These are phyloP conservation scores for Drosophila infuscata DNA, from an alignment of 2,888 invertebrate genomes.

Conservation along the genomic window DNA sequence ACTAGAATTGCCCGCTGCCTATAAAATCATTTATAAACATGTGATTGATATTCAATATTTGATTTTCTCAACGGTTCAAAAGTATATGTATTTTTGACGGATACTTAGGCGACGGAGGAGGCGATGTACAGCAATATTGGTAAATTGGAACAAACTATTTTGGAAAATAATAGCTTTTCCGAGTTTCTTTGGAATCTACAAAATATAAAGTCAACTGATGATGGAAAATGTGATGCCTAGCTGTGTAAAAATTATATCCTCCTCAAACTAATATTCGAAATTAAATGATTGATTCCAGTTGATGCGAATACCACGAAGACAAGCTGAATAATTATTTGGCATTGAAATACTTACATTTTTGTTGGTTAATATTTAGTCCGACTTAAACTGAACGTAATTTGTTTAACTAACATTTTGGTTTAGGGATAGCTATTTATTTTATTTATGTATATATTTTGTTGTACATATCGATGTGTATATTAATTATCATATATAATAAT, in stretches of 20 bases:
- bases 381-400: too few species aligned
- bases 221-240: not conserved
- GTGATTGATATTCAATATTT: not conserved
- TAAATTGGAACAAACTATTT: not conserved
- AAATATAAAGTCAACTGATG: not conserved
- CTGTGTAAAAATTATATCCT: not conserved
- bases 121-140: not conserved
- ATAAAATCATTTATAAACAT: too few species aligned
- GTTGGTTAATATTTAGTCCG: not conserved
- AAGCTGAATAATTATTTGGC: not conserved
- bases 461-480: constrained; percentile 32
- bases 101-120: not conserved
- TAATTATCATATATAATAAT: constrained; percentile 38
- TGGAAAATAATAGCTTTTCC: not conserved
- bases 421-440: constrained; percentile 28
- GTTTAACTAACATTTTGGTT: not conserved
- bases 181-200: too few species aligned
- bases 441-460: constrained; percentile 28
- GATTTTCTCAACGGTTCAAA: not conserved
- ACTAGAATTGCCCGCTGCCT: constrained; percentile 4
- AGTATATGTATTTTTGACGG: not conserved
- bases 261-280: not conserved
- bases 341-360: not conserved
- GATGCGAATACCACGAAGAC: not conserved
- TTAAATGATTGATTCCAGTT: not conserved